Percentiles rank a stretch among this genome's conserved stretches.
These are phyloP conservation scores for Apodemus speciosus DNA, from an alignment of 2,113 vertebrate genomes.

Conservation along the genomic window DNA sequence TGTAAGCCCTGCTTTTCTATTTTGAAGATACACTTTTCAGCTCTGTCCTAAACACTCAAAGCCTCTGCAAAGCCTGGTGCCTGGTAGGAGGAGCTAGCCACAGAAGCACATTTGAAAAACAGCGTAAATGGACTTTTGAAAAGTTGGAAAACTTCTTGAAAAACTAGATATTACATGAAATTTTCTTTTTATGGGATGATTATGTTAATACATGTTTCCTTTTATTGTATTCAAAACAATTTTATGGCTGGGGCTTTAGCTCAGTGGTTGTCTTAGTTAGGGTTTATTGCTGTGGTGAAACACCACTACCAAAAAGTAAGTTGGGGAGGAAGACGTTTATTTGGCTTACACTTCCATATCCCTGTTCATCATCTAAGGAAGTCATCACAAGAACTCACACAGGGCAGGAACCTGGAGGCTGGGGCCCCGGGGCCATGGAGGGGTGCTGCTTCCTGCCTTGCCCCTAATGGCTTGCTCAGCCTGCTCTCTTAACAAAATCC, in stretches of 20 bases:
- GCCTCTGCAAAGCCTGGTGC: background rate
- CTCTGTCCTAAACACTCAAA: background rate
- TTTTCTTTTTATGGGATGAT: background rate
- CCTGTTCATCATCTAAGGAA: background rate
- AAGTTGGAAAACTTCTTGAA: conserved; percentile 23
- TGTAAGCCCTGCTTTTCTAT: background rate
- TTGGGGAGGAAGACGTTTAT: background rate
- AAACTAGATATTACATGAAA: conserved; percentile 1
- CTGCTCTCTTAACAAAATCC: background rate
- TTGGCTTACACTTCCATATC: background rate
- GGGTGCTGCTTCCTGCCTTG: background rate
- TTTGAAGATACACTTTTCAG: conserved; percentile 10
- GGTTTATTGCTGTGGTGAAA: background rate
- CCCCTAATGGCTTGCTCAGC: background rate
- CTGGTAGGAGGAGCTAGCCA: background rate
- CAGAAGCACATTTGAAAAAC: background rate
- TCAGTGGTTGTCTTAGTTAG: background rate
- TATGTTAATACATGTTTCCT: conserved; percentile 8
- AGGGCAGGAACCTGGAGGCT: background rate
- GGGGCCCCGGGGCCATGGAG: background rate
- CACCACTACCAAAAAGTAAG: background rate
- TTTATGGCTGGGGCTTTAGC: background rate
- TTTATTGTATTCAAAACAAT: background rate
- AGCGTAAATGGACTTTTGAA: background rate
- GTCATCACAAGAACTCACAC: background rate